These are phyloP conservation scores for Priocnemis perturbator DNA, from an alignment of 2,888 invertebrate species.

Conservation along the genomic window DNA sequence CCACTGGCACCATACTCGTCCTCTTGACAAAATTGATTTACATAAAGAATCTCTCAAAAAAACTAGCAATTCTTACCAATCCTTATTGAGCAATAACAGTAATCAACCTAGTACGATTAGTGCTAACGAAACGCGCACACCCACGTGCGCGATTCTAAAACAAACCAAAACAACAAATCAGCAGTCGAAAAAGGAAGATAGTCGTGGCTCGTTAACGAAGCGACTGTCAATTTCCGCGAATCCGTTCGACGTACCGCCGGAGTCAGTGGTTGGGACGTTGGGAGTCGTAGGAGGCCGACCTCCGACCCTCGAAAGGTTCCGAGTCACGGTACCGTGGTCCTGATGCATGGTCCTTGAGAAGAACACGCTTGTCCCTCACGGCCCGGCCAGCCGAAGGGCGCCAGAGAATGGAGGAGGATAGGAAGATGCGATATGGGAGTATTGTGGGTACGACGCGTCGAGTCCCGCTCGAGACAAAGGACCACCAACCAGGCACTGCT, in stretches of 20 bases:
- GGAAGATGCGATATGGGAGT: conserved; percentile 36
- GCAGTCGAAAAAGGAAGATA: too few relatives aligned
- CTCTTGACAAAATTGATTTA: too few relatives aligned
- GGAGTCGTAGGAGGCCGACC: conserved; percentile 35
- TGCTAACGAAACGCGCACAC: too few relatives aligned
- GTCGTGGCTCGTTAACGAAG: conserved; percentile 22
- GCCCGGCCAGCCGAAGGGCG: conserved; percentile 17
- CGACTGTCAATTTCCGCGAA: conserved; percentile 26
- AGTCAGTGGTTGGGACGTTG: conserved; percentile 15
- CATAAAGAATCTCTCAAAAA: too few relatives aligned
- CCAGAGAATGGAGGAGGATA: conserved; percentile 20
- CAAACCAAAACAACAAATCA: too few relatives aligned
- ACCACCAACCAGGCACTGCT: conserved; percentile 41
- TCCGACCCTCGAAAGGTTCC: conserved; percentile 33
- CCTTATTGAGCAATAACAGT: too few relatives aligned
- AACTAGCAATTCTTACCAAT: too few relatives aligned
- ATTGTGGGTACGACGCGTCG: conserved; percentile 29
- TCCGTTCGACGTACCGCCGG: conserved; percentile 21
- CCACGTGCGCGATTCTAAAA: too few relatives aligned
- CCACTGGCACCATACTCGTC: too few relatives aligned
- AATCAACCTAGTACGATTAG: too few relatives aligned
- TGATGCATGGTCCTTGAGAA: conserved; percentile 38
- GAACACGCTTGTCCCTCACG: conserved; percentile 36
- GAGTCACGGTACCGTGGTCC: conserved; percentile 37
- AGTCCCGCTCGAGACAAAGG: conserved; percentile 39